Percentiles rank a stretch among this genome's conserved stretches.
phyloP scores from a whole-genome alignment of 2,888 invertebrate species.

The Anodontia alba region DNA sequence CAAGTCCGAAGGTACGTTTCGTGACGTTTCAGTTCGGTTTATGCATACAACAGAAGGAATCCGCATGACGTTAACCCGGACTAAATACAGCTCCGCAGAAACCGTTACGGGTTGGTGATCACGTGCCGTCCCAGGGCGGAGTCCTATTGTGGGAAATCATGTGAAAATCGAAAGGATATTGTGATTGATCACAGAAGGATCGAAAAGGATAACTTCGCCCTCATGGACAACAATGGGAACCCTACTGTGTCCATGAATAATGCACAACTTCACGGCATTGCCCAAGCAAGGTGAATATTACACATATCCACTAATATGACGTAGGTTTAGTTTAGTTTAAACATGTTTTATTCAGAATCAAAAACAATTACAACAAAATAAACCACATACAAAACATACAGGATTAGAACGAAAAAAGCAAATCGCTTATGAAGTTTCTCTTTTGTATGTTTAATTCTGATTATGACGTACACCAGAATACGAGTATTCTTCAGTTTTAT shows the following conservation, averaged over 20 bases:
- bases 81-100: conserved; percentile 20
- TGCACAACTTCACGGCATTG: conserved; percentile 15
- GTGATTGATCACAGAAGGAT: conserved; percentile 11
- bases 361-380: no score
- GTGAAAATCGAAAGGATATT: conserved; percentile 13
- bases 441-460: no score
- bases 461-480: no score
- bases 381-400: no score
- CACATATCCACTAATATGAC: neutral
- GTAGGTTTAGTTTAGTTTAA: no score
- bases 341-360: no score
- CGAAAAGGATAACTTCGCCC: conserved; percentile 8
- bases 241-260: neutral
- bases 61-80: conserved; percentile 1
- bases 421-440: no score
- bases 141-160: conserved; percentile 9
- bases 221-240: conserved; percentile 10
- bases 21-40: no score
- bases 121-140: conserved; percentile 9
- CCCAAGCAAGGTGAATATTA: neutral
- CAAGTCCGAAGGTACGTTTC: no score
- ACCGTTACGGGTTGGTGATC: neutral
- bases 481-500: no score
- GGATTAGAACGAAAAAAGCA: no score
- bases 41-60: conserved; percentile 3